Evolutionary conservation across 2,113 vertebrate species (phyloP).

Genomic region (Carassius carassius): DNA sequence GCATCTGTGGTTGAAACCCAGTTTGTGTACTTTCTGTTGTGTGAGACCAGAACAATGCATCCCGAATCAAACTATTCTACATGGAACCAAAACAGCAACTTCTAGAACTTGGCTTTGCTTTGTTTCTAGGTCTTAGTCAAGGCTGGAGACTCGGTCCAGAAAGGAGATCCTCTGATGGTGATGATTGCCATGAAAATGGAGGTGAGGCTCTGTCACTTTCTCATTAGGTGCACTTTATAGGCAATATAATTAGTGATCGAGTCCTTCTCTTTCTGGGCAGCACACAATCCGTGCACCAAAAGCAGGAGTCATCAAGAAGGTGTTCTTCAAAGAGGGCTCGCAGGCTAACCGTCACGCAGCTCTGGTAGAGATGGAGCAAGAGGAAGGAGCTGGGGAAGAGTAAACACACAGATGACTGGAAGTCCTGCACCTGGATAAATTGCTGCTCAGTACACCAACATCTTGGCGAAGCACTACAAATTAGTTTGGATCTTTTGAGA

Average conservation of each 20-base stretch:
- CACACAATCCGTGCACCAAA: conserved; percentile 90
- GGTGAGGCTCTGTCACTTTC: conserved; percentile 71
- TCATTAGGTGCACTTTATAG: not conserved
- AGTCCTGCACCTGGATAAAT: not conserved
- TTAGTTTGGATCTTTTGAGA: conserved; percentile 7
- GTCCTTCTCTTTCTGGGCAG: conserved; percentile 67
- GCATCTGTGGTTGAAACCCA: no score
- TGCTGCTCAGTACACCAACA: not conserved
- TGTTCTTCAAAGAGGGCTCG: conserved; percentile 87
- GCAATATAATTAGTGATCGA: not conserved
- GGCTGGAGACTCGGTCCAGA: conserved; percentile 84
- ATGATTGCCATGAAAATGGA: conserved; percentile 99
- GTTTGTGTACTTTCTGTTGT: not conserved
- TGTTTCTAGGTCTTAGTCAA: conserved; percentile 87
- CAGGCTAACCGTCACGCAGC: conserved; percentile 86
- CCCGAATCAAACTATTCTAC: not conserved
- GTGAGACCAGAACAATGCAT: not conserved
- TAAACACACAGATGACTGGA: not conserved
- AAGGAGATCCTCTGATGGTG: conserved; percentile 89
- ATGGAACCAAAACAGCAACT: not conserved
- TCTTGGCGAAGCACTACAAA: not conserved
- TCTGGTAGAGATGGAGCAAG: conserved; percentile 84
- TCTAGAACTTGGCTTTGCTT: not conserved
- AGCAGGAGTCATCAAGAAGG: conserved; percentile 86
- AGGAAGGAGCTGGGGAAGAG: conserved; percentile 4